Evolutionary conservation across 2,888 invertebrate genomes (phyloP), one percentile per base, ranked within the genome.

Genomic region (Lithophane semibrunnea): DNA sequence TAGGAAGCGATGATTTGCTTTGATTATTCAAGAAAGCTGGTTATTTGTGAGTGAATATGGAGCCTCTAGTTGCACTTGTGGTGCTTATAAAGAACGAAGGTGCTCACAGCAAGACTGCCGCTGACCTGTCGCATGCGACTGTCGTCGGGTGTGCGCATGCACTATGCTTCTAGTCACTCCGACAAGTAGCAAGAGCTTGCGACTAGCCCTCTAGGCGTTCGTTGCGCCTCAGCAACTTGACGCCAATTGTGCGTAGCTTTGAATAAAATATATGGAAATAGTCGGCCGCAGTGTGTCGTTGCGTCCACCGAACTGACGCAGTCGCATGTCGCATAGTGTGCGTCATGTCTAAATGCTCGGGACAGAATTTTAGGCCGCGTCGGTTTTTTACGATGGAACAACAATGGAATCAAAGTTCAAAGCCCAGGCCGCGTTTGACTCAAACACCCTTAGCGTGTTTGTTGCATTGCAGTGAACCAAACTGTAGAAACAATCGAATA

Each of bases 401-500:
- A 58, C 42, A 80, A 56, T 21, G 4, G 49, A 73, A 64, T 64
- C 5, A 12, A 44, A 49, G 16, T 52, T 2, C 3, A 49, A 77
- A 56, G 24, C 2, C 18, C 18, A 29, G 29, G 44, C 9, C 0
- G 13, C 3, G 56, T 49, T 56, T 75, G 4, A 13, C 29, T 44
- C n/a, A 16, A 49, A 79, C 75, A 63, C 29, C 13, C 29, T 56
- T n/a, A n/a, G 13, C 66, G n/a, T 18, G n/a, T 63, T 63, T 42
- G 29, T 44, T 63, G 3, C 9, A 18, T 29, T 12, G 16, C 7
- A 63, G 47, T 67, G 42, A 56, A 9, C 18, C 0, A 44, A 63
- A 75, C 42, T 21, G 66, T 29, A n/a, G 24, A 44, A 82, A 82
- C 79, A 79, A 79, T 67, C 29, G 49, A 67, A 44, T 75, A 58